Percentiles rank a stretch among this genome's conserved stretches.
phyloP scores from a whole-genome alignment of 2,888 invertebrate species.

The Cyclophora punctaria region DNA sequence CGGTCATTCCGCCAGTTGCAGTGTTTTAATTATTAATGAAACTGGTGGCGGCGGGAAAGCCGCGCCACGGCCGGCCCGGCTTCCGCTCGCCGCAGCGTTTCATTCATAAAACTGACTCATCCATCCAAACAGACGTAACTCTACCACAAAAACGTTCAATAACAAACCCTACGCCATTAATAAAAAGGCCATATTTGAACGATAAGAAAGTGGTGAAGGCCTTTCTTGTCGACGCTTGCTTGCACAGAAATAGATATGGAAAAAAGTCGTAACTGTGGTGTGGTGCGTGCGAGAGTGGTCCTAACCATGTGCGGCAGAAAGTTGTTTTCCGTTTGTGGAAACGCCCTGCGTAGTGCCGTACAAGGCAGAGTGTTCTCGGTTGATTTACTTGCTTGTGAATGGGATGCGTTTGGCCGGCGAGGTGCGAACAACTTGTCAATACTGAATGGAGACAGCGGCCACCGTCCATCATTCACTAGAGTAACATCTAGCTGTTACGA shows the following conservation, averaged over 20 bases:
- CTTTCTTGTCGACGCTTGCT: slow-evolving; percentile 26
- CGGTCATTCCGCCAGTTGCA: slow-evolving; percentile 67
- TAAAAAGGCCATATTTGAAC: slow-evolving; percentile 29
- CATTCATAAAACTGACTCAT: slow-evolving; percentile 65
- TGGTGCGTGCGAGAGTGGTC: slow-evolving; percentile 66
- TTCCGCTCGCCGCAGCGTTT: slow-evolving; percentile 73
- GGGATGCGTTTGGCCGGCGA: slow-evolving; percentile 64
- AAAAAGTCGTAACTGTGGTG: slow-evolving; percentile 64
- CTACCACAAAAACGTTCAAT: slow-evolving; percentile 22
- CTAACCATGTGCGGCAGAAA: slow-evolving; percentile 56
- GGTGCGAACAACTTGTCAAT: slow-evolving; percentile 65
- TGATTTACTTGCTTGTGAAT: slow-evolving; percentile 71
- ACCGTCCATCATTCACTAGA: slow-evolving; percentile 25
- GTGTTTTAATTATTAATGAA: slow-evolving; percentile 75
- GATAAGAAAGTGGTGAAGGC: slow-evolving; percentile 16
- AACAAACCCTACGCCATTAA: slow-evolving; percentile 31
- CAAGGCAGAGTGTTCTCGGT: slow-evolving; percentile 51
- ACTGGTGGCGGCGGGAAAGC: slow-evolving; percentile 71
- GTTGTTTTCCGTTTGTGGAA: slow-evolving; percentile 65
- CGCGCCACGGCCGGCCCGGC: slow-evolving; percentile 66
- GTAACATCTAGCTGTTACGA: slow-evolving; percentile 11
- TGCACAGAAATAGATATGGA: slow-evolving; percentile 59
- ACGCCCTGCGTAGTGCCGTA: slow-evolving; percentile 47
- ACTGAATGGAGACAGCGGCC: slow-evolving; percentile 45
- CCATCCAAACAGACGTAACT: slow-evolving; percentile 31